These are phyloP conservation scores for Mugil cephalus DNA, from an alignment of 2,113 vertebrate species.

Conservation along the genomic window DNA sequence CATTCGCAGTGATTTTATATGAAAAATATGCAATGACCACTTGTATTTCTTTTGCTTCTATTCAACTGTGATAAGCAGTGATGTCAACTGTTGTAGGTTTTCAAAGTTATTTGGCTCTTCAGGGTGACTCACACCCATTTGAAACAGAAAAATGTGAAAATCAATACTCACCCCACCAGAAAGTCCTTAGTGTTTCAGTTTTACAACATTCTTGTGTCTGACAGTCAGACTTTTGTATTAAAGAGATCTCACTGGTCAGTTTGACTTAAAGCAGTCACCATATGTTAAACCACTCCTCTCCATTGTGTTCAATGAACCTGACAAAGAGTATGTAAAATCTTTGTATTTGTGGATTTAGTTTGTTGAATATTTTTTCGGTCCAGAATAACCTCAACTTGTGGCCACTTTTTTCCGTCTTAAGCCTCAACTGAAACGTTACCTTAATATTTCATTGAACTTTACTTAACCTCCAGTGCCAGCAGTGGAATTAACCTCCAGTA, in stretches of 20 bases:
- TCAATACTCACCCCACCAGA: conserved; percentile 16
- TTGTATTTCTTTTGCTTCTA: conserved; percentile 14
- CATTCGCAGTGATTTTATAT: conserved; percentile 35
- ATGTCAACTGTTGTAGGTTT: conserved; percentile 43
- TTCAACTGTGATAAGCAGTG: conserved; percentile 23
- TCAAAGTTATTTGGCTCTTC: conserved; percentile 35
- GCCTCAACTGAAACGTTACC: conserved; percentile 79
- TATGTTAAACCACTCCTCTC: neutral
- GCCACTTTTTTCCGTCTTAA: conserved; percentile 67
- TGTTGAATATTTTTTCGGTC: neutral
- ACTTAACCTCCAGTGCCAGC: conserved; percentile 88
- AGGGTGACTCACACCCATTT: conserved; percentile 36
- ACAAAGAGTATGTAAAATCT: neutral
- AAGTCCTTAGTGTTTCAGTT: conserved; percentile 3
- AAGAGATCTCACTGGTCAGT: neutral
- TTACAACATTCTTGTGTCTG: neutral
- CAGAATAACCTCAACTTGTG: conserved; percentile 48
- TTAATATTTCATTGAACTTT: conserved; percentile 88
- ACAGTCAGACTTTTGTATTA: neutral
- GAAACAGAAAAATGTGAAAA: conserved; percentile 34
- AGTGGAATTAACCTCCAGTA: conserved; percentile 87
- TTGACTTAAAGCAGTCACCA: neutral
- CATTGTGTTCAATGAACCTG: neutral
- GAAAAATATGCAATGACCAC: conserved; percentile 37
- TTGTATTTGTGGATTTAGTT: conserved; percentile 12